Evolutionary conservation across 1,140 invertebrate species (phyloP).

Genomic region (Camponotus floridanus): DNA sequence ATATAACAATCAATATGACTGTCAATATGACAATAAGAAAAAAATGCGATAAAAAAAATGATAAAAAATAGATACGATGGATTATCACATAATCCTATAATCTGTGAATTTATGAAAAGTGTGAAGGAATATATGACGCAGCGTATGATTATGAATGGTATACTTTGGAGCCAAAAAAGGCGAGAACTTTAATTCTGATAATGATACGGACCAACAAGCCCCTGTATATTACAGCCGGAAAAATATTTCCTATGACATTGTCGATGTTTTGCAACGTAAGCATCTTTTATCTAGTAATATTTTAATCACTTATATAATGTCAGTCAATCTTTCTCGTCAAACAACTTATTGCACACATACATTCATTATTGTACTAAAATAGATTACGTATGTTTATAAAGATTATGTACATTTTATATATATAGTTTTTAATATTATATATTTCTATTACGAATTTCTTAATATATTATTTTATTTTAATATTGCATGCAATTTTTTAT

Average conservation of each 20-base stretch:
- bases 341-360: too few relatives aligned
- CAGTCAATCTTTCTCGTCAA: background rate
- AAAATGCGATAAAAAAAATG: background rate
- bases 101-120: background rate
- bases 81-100: background rate
- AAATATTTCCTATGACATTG: conserved; percentile 52
- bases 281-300: background rate
- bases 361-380: too few relatives aligned
- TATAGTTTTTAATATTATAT: too few relatives aligned
- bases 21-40: background rate
- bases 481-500: too few relatives aligned
- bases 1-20: background rate
- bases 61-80: too few relatives aligned
- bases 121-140: background rate
- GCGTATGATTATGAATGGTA: conserved; percentile 31
- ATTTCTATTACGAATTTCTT: too few relatives aligned
- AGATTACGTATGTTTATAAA: too few relatives aligned
- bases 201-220: conserved; percentile 11
- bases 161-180: background rate
- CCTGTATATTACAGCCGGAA: conserved; percentile 33
- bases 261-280: conserved; percentile 47
- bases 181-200: conserved; percentile 12
- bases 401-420: too few relatives aligned
- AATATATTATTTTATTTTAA: too few relatives aligned
- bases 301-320: background rate